These are phyloP conservation scores for Neosilurus hyrtlii DNA, from an alignment of 2,797 vertebrate genomes.

Conservation along the genomic window DNA sequence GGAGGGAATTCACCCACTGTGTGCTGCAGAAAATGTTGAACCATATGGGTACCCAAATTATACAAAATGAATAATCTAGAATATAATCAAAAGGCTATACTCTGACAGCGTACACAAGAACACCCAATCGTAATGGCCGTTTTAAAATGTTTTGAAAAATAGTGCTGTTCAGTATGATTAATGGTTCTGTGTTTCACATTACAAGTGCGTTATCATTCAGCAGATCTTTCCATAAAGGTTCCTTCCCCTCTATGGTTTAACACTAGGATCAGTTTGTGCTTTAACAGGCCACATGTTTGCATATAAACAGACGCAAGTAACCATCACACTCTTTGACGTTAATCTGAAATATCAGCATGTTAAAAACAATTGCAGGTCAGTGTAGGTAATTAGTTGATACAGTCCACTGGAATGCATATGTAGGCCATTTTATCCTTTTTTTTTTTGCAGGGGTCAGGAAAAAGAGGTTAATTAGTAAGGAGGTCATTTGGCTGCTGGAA, in stretches of 20 bases:
- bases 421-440: background rate
- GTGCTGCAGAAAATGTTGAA: background rate
- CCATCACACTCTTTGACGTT: background rate
- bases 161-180: background rate
- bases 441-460: constrained; percentile 7
- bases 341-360: background rate
- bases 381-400: constrained; percentile 10
- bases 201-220: background rate
- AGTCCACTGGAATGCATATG: background rate
- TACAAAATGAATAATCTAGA: too few species aligned
- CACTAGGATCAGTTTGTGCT: background rate
- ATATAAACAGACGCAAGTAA: background rate
- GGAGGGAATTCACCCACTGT: background rate
- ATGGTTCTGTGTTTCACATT: background rate
- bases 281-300: background rate
- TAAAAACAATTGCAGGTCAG: background rate
- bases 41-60: background rate
- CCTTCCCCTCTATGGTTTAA: background rate
- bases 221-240: background rate
- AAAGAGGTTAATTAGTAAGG: constrained; percentile 21
- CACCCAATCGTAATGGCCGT: background rate
- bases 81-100: too few species aligned
- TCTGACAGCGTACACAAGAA: too few species aligned
- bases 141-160: background rate
- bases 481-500: constrained; percentile 25